Evolutionary conservation across 2,888 invertebrate genomes (phyloP).

Genomic region (Drosophila robusta): DNA sequence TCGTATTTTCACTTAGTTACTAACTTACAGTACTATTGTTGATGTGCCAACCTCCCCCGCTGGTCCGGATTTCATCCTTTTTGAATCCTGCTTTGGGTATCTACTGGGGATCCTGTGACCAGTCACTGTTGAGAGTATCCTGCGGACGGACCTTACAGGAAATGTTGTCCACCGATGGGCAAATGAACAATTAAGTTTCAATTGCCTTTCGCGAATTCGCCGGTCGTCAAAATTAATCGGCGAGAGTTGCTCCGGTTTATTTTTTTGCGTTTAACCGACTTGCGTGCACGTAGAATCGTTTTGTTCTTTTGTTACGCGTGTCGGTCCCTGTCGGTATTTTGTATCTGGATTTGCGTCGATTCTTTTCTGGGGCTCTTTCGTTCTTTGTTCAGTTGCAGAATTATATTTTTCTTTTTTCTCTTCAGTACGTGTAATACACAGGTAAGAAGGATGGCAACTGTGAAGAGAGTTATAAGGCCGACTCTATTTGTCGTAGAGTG

Average conservation of each 20-base stretch:
- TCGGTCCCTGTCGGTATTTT: background rate
- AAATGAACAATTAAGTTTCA: background rate
- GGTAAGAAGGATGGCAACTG: too few species aligned
- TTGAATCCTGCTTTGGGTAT: conserved; percentile 2
- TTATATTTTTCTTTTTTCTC: too few species aligned
- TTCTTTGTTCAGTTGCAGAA: too few species aligned
- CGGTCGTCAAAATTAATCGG: background rate
- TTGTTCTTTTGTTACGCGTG: background rate
- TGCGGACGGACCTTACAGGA: background rate
- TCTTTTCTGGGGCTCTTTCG: too few species aligned
- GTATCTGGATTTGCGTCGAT: too few species aligned
- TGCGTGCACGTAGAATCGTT: conserved; percentile 3
- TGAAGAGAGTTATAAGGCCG: too few species aligned
- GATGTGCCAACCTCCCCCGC: conserved; percentile 1
- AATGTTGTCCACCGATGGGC: background rate
- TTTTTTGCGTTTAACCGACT: background rate
- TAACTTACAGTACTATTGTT: conserved; percentile 1
- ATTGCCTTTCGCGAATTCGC: background rate
- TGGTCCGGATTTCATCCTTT: conserved; percentile 1
- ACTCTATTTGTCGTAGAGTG: too few species aligned
- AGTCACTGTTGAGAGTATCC: background rate
- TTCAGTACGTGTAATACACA: too few species aligned
- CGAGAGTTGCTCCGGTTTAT: background rate
- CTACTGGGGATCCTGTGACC: background rate
- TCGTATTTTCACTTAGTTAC: background rate